Base-by-base conservation (phyloP, 64 coral and sea anemone species). In the Porites lutea region DNA sequence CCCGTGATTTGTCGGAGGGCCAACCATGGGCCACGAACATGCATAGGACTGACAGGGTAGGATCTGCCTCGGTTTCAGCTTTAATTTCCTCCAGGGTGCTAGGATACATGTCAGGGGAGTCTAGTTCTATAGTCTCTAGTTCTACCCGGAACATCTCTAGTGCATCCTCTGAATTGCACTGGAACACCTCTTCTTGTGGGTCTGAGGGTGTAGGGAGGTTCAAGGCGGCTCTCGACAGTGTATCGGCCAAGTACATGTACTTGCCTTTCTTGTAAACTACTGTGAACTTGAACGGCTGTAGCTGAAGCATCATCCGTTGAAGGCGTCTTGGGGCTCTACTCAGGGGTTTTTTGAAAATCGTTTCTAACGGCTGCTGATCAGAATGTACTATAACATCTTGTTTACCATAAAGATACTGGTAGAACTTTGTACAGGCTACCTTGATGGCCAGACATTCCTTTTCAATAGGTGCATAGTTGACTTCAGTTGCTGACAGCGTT, bases 331-430 rank as follows among this genome's bases (percentile, higher is more conserved):
- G 46, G 63, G 2, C 44, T 18, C 50, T 71, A 90, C 48, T 53
- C 59, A 91, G 64, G 8, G 62, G 79, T 68, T 75, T 91, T 18
- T 91, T 89, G 37, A 89, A 77, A 14, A 91, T 91, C 0, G 79
- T 83, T 91, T 91, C 87, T 61, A 89, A 67, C 4, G 66, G 71
- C 50, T 86, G 90, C 5, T 84, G 70, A 37, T 85, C 52, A 20
- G 68, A 92, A 23, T 92, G 89, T 55, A 74, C 89, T 57, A 57
- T 61, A 58, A 83, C 67, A 71, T 90, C 65, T 83, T 82, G 89
- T 19, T 84, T 74, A 4, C 90, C 90, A 65, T 85, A 82, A 12
- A 83, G 65, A 68, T 91, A 83, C 79, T 92, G 79, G 57, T 92
- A 85, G 52, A 83, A 83, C 79, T 92, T 86, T 8, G 53, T 84